Conservation (phyloP, 2,888 invertebrate genomes). For the Morinoia aosen region DNA sequence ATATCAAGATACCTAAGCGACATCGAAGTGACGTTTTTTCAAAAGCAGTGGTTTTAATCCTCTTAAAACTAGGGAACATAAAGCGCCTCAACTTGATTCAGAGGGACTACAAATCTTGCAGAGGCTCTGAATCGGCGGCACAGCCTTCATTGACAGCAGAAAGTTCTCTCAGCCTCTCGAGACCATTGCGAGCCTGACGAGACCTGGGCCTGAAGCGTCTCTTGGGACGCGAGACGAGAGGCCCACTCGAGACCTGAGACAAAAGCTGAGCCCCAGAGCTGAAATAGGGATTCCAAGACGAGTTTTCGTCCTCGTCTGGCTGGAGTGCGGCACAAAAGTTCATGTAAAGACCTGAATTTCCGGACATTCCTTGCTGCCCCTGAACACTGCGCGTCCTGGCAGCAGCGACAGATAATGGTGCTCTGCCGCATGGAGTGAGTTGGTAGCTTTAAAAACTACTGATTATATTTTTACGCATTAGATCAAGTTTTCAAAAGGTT, state of each 20-base stretch:
- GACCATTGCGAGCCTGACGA: neutral
- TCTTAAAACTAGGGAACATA: neutral
- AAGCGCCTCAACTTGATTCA: neutral
- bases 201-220: slow-evolving; percentile 27
- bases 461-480: neutral
- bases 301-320: neutral
- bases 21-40: neutral
- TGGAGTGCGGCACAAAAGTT: neutral
- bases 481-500: neutral
- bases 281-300: neutral
- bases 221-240: neutral
- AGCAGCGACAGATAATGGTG: too few relatives aligned
- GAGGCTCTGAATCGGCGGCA: neutral
- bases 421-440: neutral
- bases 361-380: neutral
- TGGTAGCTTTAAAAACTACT: neutral
- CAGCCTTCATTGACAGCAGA: neutral
- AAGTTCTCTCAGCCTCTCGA: neutral
- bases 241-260: slow-evolving; percentile 24
- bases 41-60: neutral
- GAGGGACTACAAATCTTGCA: neutral
- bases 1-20: neutral
- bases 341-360: neutral
- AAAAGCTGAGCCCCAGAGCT: slow-evolving; percentile 16
- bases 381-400: neutral